A percentile compares a stretch with the other conserved stretches of the same genome.
Evolutionary conservation across 2,888 invertebrate species (phyloP).

Genomic region (Lasioglossum villosulum): DNA sequence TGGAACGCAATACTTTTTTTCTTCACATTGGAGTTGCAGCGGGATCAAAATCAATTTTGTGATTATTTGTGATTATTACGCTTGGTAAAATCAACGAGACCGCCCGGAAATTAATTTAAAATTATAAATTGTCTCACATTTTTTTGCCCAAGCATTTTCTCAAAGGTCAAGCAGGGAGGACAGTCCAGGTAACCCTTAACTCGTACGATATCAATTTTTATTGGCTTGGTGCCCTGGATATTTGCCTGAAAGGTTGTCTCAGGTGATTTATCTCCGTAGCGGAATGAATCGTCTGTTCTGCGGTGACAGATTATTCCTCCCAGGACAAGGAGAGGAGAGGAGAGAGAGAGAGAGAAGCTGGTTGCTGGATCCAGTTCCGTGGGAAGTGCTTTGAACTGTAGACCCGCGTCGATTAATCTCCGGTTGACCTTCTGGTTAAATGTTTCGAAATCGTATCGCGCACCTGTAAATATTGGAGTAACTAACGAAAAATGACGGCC

Average conservation of each 20-base stretch:
- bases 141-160: neutral
- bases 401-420: constrained; percentile 1
- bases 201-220: constrained; percentile 1
- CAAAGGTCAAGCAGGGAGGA: neutral
- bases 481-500: neutral
- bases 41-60: neutral
- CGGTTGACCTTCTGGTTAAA: neutral
- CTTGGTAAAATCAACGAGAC: too few species aligned
- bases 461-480: neutral
- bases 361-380: neutral
- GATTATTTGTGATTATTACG: too few species aligned
- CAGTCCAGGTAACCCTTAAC: neutral
- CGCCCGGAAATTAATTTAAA: too few species aligned
- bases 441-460: neutral
- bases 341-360: neutral
- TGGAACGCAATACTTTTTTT: neutral
- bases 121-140: neutral
- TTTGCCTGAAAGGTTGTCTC: constrained; percentile 14
- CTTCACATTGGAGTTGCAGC: neutral
- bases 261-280: constrained; percentile 35
- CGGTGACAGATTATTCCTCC: constrained; percentile 43
- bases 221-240: neutral
- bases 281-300: constrained; percentile 40
- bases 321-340: constrained; percentile 2
- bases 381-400: neutral